A percentile compares a stretch with the other conserved stretches of the same genome.
phyloP scores from a whole-genome alignment of 2,113 vertebrate species.

The Rhagologus leucostigma region DNA sequence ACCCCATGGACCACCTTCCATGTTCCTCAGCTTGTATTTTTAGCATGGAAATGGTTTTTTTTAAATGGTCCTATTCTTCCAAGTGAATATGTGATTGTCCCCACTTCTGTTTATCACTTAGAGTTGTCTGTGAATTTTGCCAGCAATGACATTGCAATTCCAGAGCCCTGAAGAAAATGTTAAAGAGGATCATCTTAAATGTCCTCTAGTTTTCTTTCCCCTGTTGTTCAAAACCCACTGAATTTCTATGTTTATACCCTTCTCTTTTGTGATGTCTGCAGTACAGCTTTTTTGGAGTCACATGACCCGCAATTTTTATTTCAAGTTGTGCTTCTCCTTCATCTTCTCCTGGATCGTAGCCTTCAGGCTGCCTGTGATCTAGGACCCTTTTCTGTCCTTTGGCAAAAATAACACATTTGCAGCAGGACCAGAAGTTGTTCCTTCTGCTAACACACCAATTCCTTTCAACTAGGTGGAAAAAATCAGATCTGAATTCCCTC shows the following conservation, averaged over 20 bases:
- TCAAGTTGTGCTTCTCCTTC: not conserved
- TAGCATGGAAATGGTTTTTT: not conserved
- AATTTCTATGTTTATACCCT: not conserved
- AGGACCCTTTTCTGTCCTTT: not conserved
- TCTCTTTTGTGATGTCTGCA: not conserved
- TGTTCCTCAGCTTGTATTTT: not conserved
- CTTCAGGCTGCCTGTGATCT: not conserved
- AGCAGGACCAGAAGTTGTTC: not conserved
- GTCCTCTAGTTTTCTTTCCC: not conserved
- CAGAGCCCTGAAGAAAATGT: not conserved
- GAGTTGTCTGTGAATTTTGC: not conserved
- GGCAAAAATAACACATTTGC: not conserved
- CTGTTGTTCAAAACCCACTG: not conserved
- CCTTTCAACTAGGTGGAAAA: not conserved
- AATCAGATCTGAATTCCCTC: not conserved
- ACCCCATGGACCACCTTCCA: not conserved
- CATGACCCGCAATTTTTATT: not conserved
- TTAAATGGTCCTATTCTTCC: not conserved
- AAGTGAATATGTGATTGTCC: not conserved
- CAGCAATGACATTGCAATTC: not conserved
- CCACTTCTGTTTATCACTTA: not conserved
- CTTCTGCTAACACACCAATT: fast-evolving
- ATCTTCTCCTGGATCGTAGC: not conserved
- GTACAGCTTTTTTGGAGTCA: not conserved
- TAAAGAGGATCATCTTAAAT: not conserved